Conservation (phyloP, 2,888 invertebrate species). For the Cantharis lateralis region DNA sequence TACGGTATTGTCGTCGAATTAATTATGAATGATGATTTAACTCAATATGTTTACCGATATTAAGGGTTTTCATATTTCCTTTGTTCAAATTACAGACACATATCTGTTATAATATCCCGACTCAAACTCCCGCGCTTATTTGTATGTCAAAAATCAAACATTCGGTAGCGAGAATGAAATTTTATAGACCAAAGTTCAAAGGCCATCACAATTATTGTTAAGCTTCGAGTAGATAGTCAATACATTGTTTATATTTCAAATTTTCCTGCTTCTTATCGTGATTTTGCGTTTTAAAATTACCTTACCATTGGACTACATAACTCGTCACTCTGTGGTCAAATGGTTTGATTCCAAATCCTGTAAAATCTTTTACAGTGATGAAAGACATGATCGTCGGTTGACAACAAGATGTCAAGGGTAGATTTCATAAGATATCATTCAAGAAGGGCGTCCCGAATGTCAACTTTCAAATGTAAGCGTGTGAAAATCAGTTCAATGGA, state of each 20-base stretch:
- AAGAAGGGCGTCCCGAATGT: no score
- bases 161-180: background rate
- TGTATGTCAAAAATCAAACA: background rate
- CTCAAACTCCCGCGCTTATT: background rate
- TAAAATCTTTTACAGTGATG: no score
- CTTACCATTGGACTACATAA: no score
- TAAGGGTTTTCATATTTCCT: background rate
- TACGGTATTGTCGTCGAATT: background rate
- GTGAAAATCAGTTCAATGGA: no score
- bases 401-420: no score
- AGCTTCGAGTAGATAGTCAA: no score
- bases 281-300: no score
- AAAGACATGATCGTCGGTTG: no score
- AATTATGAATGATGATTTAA: background rate
- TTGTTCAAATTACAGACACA: background rate
- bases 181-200: background rate
- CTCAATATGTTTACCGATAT: background rate
- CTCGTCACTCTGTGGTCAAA: no score
- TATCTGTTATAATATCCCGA: background rate
- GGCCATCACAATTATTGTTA: background rate
- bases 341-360: no score
- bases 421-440: no score
- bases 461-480: no score
- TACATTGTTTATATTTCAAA: background rate
- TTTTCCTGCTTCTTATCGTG: background rate